These are phyloP conservation scores for Metalampra italica DNA, from an alignment of 2,888 invertebrate species.

Conservation along the genomic window DNA sequence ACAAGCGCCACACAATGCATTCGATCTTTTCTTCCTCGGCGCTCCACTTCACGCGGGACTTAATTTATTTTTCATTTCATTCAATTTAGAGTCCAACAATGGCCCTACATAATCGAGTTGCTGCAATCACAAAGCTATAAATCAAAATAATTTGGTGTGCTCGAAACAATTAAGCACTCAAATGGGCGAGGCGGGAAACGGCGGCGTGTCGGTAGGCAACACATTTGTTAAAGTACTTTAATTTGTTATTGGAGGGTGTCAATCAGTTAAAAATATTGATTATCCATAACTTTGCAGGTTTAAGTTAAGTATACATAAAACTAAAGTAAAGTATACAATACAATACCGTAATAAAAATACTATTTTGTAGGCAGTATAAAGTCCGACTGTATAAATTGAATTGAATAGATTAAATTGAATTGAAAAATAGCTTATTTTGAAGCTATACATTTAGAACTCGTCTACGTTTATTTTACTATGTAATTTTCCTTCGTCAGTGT, in stretches of 20 bases:
- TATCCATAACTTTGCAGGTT: constrained; percentile 31
- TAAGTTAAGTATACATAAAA: constrained; percentile 9
- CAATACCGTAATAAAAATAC: too few species aligned
- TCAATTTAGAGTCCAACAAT: constrained; percentile 63
- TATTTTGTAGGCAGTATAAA: too few species aligned
- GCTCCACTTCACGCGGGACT: constrained; percentile 43
- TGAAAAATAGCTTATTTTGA: too few species aligned
- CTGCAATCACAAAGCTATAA: constrained; percentile 74
- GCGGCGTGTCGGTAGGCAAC: constrained; percentile 21
- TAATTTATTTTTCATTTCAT: constrained; percentile 71
- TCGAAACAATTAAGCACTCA: constrained; percentile 64
- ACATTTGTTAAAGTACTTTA: constrained; percentile 26
- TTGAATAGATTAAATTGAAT: too few species aligned
- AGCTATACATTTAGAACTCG: too few species aligned
- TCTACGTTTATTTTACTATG: too few species aligned
- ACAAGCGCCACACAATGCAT: constrained; percentile 26
- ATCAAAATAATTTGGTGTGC: constrained; percentile 73
- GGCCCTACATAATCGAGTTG: constrained; percentile 70
- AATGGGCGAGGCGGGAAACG: constrained; percentile 49
- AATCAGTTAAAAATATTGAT: constrained; percentile 13
- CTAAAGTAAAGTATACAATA: too few species aligned
- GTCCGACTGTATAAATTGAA: too few species aligned
- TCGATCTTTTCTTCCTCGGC: constrained; percentile 29
- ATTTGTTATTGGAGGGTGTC: constrained; percentile 16
- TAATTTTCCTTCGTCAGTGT: too few species aligned